Percentiles rank a stretch among this genome's conserved stretches.
These are phyloP conservation scores for Poecilia velifera DNA, from an alignment of 2,797 vertebrate species.

Conservation along the genomic window DNA sequence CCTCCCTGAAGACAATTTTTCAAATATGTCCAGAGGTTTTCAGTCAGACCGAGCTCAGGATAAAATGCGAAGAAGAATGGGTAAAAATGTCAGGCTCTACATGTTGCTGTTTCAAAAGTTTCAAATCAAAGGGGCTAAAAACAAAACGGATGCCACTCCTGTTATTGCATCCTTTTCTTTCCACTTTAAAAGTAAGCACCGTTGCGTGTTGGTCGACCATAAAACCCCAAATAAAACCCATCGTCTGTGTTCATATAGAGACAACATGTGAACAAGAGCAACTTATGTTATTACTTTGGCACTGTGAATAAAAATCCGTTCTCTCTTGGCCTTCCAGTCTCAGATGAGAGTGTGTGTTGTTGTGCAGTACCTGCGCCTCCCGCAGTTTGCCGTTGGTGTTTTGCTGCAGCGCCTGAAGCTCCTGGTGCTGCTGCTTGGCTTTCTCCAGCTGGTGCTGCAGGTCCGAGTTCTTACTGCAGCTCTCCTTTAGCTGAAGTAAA, in stretches of 20 bases:
- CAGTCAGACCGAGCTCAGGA: neutral
- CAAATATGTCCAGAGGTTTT: neutral
- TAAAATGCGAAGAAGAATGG: neutral
- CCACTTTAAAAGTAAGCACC: neutral
- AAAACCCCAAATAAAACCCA: neutral
- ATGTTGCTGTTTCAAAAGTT: neutral
- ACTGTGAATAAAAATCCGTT: neutral
- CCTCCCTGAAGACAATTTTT: neutral
- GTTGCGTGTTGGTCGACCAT: neutral
- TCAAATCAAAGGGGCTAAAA: neutral
- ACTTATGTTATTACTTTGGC: neutral
- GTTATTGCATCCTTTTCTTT: neutral
- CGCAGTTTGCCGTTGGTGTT: slow-evolving; percentile 93
- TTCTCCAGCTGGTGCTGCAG: slow-evolving; percentile 96
- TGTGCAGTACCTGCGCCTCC: slow-evolving; percentile 90
- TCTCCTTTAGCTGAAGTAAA: slow-evolving; percentile 88
- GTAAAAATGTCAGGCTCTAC: neutral
- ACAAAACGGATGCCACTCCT: neutral
- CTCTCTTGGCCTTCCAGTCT: neutral
- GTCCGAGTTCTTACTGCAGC: slow-evolving; percentile 86
- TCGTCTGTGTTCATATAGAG: neutral
- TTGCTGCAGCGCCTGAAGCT: slow-evolving; percentile 93
- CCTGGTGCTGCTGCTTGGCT: slow-evolving; percentile 94
- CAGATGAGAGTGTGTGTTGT: neutral
- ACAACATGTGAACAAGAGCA: neutral